Percentiles rank a stretch among this genome's conserved stretches.
Evolutionary conservation across 2,888 invertebrate genomes (phyloP).

Genomic region (Spatulosminthurus flaviceps): DNA sequence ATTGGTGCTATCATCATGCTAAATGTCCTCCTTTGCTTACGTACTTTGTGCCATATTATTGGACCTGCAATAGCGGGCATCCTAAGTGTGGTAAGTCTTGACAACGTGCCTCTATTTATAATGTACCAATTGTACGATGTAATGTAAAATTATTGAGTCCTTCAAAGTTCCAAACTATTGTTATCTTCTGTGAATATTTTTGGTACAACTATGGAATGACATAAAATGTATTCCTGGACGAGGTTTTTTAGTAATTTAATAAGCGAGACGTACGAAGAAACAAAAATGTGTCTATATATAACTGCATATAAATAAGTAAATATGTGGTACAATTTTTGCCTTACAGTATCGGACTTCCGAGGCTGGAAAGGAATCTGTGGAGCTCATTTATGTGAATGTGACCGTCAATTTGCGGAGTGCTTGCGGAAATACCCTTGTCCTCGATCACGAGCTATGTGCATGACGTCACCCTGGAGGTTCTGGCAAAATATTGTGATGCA

Average conservation of each 20-base stretch:
- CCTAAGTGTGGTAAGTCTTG: slow-evolving; percentile 76
- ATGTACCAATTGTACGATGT: too few relatives aligned
- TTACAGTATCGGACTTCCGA: slow-evolving; percentile 69
- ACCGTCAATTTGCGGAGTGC: slow-evolving; percentile 80
- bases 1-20: slow-evolving; percentile 83
- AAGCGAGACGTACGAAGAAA: too few relatives aligned
- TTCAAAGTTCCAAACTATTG: too few relatives aligned
- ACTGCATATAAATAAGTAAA: not conserved
- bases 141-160: too few relatives aligned
- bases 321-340: not conserved
- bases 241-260: too few relatives aligned
- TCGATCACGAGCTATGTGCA: slow-evolving; percentile 75
- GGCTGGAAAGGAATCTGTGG: slow-evolving; percentile 73
- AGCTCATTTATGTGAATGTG: slow-evolving; percentile 84
- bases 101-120: not conserved
- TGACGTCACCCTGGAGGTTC: slow-evolving; percentile 76
- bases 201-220: too few relatives aligned
- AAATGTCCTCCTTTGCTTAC: slow-evolving; percentile 82
- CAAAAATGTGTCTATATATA: too few relatives aligned
- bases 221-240: too few relatives aligned
- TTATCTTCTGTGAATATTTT: too few relatives aligned
- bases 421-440: slow-evolving; percentile 81
- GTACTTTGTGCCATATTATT: slow-evolving; percentile 87
- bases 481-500: slow-evolving; percentile 63
- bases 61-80: slow-evolving; percentile 82